phyloP scores from a whole-genome alignment of 2,888 invertebrate genomes.

The Omphaloscelis lunosa region DNA sequence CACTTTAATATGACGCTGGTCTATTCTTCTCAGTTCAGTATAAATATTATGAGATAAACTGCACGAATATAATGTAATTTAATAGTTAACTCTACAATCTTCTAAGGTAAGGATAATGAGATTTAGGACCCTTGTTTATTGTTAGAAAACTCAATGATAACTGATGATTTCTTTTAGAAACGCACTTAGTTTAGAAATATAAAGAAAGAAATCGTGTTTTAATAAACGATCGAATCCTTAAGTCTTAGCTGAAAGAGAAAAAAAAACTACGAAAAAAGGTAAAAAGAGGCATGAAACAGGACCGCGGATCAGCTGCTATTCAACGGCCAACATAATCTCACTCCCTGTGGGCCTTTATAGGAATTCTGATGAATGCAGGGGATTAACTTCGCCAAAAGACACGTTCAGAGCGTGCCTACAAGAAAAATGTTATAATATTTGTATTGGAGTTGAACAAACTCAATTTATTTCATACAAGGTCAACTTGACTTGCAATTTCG shows the following conservation, averaged over 20 bases:
- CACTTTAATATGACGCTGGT: constrained; percentile 13
- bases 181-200: constrained; percentile 1
- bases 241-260: constrained; percentile 58
- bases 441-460: constrained; percentile 61
- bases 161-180: not conserved
- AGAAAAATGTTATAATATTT: constrained; percentile 64
- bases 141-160: not conserved
- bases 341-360: constrained; percentile 67
- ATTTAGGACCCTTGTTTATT: constrained; percentile 16
- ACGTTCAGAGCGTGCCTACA: constrained; percentile 50
- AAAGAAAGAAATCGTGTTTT: constrained; percentile 10
- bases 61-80: constrained; percentile 21
- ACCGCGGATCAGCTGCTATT: constrained; percentile 63
- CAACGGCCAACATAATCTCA: constrained; percentile 71
- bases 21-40: constrained; percentile 22
- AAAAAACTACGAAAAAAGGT: constrained; percentile 64
- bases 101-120: constrained; percentile 25
- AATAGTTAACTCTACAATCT: constrained; percentile 18
- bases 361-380: constrained; percentile 72
- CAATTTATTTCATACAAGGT: constrained; percentile 55
- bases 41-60: constrained; percentile 25
- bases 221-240: constrained; percentile 41
- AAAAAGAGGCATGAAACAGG: constrained; percentile 65
- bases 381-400: constrained; percentile 70
- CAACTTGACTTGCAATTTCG: constrained; percentile 28